A percentile compares a stretch with the other conserved stretches of the same genome.
Evolutionary conservation across 2,113 vertebrate genomes (phyloP).

Genomic region (Hippocampus zosterae): DNA sequence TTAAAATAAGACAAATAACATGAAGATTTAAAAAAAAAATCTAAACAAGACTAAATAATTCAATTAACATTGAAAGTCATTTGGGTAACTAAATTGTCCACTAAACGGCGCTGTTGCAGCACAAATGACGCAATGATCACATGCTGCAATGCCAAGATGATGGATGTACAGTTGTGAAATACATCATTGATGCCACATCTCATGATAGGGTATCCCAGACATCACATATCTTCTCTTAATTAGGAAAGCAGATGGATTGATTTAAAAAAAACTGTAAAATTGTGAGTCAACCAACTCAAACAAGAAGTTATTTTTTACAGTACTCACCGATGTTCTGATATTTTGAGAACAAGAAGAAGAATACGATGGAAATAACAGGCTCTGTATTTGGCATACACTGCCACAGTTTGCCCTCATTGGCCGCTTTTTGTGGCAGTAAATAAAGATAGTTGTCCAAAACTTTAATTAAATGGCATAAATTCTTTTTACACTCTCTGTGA

Average conservation of each 20-base stretch:
- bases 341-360: slow-evolving; percentile 49
- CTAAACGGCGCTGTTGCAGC: slow-evolving; percentile 64
- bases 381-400: slow-evolving; percentile 39
- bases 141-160: slow-evolving; percentile 1
- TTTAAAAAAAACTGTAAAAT: slow-evolving; percentile 21
- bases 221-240: slow-evolving; percentile 7
- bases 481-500: slow-evolving; percentile 61
- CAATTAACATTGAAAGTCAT: not conserved
- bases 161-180: not conserved
- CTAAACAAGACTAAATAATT: not conserved
- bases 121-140: slow-evolving; percentile 18
- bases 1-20: not conserved
- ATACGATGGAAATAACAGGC: slow-evolving; percentile 56
- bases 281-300: slow-evolving; percentile 16
- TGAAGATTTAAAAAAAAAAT: not conserved
- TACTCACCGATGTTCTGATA: slow-evolving; percentile 21
- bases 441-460: slow-evolving; percentile 72
- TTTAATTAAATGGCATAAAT: slow-evolving; percentile 77
- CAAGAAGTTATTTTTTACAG: slow-evolving; percentile 1
- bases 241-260: slow-evolving; percentile 14
- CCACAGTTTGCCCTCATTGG: slow-evolving; percentile 34
- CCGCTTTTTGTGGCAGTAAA: slow-evolving; percentile 63
- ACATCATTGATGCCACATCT: slow-evolving; percentile 10
- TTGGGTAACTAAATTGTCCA: slow-evolving; percentile 24
- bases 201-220: slow-evolving; percentile 13